These are phyloP conservation scores for Lota lota DNA, from an alignment of 2,113 vertebrate genomes.

Conservation along the genomic window DNA sequence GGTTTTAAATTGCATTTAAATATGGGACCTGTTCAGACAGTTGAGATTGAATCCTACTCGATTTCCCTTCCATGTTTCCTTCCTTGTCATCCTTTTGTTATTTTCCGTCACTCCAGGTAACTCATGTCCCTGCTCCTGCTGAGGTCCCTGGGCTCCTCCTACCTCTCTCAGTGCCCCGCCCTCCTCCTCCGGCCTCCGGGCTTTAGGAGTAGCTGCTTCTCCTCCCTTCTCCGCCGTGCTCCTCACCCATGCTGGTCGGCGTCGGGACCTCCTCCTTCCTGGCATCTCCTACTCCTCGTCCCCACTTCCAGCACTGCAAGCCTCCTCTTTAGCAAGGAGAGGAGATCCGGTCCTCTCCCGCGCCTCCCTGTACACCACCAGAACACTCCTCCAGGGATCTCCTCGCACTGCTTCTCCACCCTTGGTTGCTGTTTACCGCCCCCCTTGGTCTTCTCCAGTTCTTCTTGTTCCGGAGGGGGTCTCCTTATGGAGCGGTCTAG, in stretches of 20 bases:
- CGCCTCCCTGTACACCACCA: neutral
- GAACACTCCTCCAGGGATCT: neutral
- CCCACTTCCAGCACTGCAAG: slow-evolving; percentile 46
- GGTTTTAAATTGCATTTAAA: too few relatives aligned
- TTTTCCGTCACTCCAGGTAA: slow-evolving; percentile 52
- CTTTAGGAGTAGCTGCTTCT: neutral
- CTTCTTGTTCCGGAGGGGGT: too few relatives aligned
- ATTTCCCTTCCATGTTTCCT: too few relatives aligned
- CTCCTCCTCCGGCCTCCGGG: neutral
- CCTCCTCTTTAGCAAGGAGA: slow-evolving; percentile 43
- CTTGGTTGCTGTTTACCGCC: slow-evolving; percentile 24
- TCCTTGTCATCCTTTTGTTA: neutral
- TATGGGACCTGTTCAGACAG: too few relatives aligned
- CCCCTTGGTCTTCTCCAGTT: too few relatives aligned
- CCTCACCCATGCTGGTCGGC: slow-evolving; percentile 65
- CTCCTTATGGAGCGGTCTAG: slow-evolving; percentile 70
- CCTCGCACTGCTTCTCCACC: slow-evolving; percentile 56
- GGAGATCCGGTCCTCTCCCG: neutral
- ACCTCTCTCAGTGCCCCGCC: neutral
- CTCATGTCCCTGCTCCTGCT: slow-evolving; percentile 81
- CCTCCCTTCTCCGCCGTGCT: neutral
- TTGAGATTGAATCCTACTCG: too few relatives aligned
- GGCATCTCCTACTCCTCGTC: slow-evolving; percentile 53
- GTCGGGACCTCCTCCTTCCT: slow-evolving; percentile 23
- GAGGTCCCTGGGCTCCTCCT: slow-evolving; percentile 47